Conservation (phyloP, 2,888 invertebrate genomes). For the Unio pictorum region DNA sequence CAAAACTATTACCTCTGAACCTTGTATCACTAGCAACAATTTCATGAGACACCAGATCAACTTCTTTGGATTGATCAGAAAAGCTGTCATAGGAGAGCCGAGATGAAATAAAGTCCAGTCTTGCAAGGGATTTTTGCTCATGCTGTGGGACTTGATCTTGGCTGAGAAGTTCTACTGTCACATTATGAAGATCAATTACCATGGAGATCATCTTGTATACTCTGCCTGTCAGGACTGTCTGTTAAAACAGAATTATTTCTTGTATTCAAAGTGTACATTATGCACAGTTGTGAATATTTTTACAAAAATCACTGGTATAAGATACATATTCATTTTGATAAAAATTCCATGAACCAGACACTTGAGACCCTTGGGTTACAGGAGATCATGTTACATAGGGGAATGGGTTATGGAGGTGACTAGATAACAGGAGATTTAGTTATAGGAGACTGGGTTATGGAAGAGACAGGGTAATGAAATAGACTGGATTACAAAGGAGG, state of each 20-base stretch:
- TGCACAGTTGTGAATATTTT: too few relatives aligned
- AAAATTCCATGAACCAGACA: too few relatives aligned
- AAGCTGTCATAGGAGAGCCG: constrained; percentile 87
- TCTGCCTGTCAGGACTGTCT: constrained; percentile 72
- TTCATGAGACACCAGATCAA: constrained; percentile 93
- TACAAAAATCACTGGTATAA: too few relatives aligned
- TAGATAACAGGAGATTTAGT: too few relatives aligned
- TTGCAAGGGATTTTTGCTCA: constrained; percentile 77
- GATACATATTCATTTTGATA: too few relatives aligned
- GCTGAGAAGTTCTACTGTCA: constrained; percentile 79
- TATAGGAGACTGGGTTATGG: too few relatives aligned
- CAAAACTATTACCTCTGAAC: constrained; percentile 70
- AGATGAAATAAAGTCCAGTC: constrained; percentile 93
- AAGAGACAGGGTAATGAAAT: too few relatives aligned
- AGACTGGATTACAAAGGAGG: too few relatives aligned
- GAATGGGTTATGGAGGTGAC: too few relatives aligned
- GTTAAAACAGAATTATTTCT: constrained; percentile 13
- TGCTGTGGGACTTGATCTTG: constrained; percentile 35
- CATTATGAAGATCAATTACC: constrained; percentile 87
- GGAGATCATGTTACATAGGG: too few relatives aligned
- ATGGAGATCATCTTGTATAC: constrained; percentile 87
- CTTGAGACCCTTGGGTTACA: too few relatives aligned
- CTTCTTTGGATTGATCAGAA: constrained; percentile 91
- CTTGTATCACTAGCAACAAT: constrained; percentile 86
- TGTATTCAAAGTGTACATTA: too few relatives aligned